Base-by-base conservation (phyloP, 64 coral and sea anemone genomes). In the Actinia equina region DNA sequence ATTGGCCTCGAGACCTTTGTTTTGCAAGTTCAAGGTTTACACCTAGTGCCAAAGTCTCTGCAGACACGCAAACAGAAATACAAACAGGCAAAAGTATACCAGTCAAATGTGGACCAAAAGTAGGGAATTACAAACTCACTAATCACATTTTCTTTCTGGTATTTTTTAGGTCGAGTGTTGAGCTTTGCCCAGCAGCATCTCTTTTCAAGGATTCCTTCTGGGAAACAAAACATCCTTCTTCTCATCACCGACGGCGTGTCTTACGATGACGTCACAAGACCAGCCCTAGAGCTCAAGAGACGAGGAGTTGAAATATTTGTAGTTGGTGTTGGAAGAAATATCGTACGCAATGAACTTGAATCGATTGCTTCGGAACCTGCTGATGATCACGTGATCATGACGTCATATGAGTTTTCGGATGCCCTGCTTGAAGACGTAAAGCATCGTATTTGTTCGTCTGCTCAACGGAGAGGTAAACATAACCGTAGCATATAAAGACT, bases 301-400 rank as follows among this genome's bases (percentile, higher is more conserved):
- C 12, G 85, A 27, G 90, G 90, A 17, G 80, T 92, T 42, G 90
- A 92, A 27, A 80, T 92, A 9, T 92, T 92, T 78, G 83, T 82
- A 27, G 77, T 92, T 17, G 90, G 90, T 51, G 60, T 92, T 5
- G 90, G 90, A 1, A 56, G 18, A 15, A 55, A 83, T 83, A 76
- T 92, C 20, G 82, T 63, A 17, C 44, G 78, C 54, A 86, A 59
- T 52, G 84, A 92, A 79, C 90, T 92, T 30, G 85, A 92, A 43
- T 52, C 60, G 20, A 92, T 92, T 58, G 90, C 90, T 0, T 83
- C 90, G 19, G 84, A 86, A n/a, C 90, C 90, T 58, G 53, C 52
- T 19, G n/a, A 64, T 23, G 79, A 81, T 83, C 90, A 92, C 57
- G 85, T 92, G 26, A 82, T 92, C 62, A 87, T 81, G 78, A 86